Conservation (phyloP, 2,797 vertebrate species). For the Propithecus perrieri region DNA sequence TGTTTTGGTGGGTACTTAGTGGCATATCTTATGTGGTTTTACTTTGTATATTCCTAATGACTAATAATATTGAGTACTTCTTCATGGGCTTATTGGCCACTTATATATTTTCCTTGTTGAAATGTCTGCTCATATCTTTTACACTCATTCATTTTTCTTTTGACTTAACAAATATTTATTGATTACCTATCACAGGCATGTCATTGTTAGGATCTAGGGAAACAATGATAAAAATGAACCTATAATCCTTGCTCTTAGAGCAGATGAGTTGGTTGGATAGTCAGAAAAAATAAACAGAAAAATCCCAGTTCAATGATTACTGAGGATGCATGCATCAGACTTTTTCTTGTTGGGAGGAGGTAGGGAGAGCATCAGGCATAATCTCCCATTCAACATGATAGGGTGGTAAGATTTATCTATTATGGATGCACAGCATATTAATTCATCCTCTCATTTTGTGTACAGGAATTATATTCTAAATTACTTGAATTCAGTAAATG, state of each 20-base stretch:
- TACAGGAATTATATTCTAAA: background rate
- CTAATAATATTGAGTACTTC: background rate
- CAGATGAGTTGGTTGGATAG: background rate
- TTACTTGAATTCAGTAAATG: slow-evolving; percentile 27
- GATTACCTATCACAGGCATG: background rate
- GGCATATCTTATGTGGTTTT: background rate
- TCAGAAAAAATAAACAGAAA: background rate
- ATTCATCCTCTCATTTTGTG: slow-evolving; percentile 39
- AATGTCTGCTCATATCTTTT: background rate
- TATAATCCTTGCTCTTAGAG: background rate
- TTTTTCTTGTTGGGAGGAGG: background rate
- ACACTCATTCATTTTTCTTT: background rate
- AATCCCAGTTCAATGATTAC: background rate
- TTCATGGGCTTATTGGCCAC: background rate
- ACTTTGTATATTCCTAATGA: background rate
- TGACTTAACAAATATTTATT: background rate
- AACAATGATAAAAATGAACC: background rate
- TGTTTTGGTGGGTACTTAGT: background rate
- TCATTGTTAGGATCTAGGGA: background rate
- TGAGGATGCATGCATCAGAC: background rate
- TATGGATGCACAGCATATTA: background rate
- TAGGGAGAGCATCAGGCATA: background rate
- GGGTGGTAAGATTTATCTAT: background rate
- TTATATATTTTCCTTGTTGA: background rate
- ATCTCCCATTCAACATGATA: background rate